Base-by-base conservation (phyloP, 2,888 invertebrate species). In the Dichetophora obliterata region DNA sequence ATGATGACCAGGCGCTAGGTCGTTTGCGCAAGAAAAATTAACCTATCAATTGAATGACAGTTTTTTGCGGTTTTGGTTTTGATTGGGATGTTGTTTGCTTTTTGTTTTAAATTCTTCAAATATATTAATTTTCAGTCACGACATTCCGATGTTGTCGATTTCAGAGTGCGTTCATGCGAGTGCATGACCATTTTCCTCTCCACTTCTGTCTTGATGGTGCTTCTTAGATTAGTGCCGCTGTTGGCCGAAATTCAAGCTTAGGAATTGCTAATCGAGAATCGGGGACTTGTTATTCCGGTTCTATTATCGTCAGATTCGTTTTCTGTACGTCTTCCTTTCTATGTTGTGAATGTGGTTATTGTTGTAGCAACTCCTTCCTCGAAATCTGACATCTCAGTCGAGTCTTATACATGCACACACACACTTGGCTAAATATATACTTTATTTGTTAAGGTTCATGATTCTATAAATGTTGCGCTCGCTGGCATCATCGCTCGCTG, bases 241-340 rank as follows among this genome's bases (percentile, higher is more conserved):
- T 59, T 59, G 59, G 59, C 27, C 59, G 24, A 59, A 59, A 59
- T 6, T 59, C 66, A 34, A 66, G 37, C 37, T 37, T 37, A 9
- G n/a, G n/a, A 14, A 66, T 66, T 22, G 66, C 22, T n/a, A 27
- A 34, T 37, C 37, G 37, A 34, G 43, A 14, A 59, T 37, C 43
- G 66, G 22, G 66, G 43, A 66, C 66, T n/a, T 34, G 66, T 66
- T 66, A 66, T 66, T 66, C 66, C 66, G 66, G 66, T 66, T 66
- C 66, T 34, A 66, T 66, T 66, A 66, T 66, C 66, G 66, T 43
- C 37, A 19, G 65, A 14, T 66, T 66, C 66, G 19, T 66, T 66
- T 34, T 66, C 34, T 66, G 57, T 27, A 24, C 14, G 22, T 59
- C 57, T 59, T 59, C 66, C 66, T 66, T 34, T 37, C 11, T 34